Conservation (phyloP, 2,797 vertebrate genomes). For the Scomberomorus guttatus region DNA sequence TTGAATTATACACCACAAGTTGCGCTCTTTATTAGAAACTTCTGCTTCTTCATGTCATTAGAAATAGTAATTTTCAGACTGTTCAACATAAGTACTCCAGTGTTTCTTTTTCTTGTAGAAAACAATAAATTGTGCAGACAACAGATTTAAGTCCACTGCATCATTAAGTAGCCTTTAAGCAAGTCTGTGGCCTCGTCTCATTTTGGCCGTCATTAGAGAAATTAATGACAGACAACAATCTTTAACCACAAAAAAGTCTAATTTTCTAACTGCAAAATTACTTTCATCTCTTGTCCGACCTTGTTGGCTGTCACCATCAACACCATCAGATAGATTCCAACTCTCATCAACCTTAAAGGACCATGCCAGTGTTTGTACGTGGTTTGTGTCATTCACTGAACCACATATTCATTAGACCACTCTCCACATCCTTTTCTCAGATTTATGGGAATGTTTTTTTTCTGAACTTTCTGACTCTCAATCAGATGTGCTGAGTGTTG, state of each 20-base stretch:
- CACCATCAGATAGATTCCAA: neutral
- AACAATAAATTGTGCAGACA: constrained; percentile 13
- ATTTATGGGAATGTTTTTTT: constrained; percentile 11
- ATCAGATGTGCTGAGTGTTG: constrained; percentile 11
- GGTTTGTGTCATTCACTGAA: constrained; percentile 6
- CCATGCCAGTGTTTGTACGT: neutral
- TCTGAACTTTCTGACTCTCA: constrained; percentile 15
- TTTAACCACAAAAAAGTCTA: neutral
- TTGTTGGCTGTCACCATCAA: neutral
- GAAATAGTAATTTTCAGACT: neutral
- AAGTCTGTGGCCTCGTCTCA: constrained; percentile 12
- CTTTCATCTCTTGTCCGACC: constrained; percentile 13
- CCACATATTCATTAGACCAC: constrained; percentile 4
- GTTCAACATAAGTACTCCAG: constrained; percentile 1
- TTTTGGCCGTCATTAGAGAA: constrained; percentile 3
- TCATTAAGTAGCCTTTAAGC: constrained; percentile 35
- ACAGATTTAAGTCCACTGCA: constrained; percentile 28
- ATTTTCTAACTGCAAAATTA: constrained; percentile 26
- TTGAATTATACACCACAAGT: neutral
- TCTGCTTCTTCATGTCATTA: constrained; percentile 35
- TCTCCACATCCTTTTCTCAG: neutral
- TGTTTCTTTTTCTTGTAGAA: neutral
- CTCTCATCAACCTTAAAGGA: neutral
- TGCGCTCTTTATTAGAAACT: neutral
- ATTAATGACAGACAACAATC: constrained; percentile 31